These are phyloP conservation scores for Drosophila birchii DNA, from an alignment of 2,888 invertebrate species.

Conservation along the genomic window DNA sequence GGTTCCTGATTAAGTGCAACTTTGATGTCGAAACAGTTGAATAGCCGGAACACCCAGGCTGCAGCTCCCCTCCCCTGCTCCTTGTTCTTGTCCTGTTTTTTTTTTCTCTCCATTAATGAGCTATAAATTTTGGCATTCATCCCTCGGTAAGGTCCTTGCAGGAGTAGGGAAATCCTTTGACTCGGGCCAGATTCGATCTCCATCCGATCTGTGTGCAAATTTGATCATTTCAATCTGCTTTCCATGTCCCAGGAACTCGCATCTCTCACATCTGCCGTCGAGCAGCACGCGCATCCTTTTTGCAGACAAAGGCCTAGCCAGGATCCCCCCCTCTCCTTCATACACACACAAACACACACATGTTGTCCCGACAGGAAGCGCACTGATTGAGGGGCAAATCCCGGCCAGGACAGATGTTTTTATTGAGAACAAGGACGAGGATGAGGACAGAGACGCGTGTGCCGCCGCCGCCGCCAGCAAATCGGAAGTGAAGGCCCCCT, in stretches of 20 bases:
- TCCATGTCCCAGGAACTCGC: constrained; percentile 16
- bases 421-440: constrained; percentile 16
- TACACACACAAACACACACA: constrained; percentile 66
- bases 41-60: constrained; percentile 52
- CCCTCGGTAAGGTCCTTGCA: not conserved
- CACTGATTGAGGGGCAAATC: constrained; percentile 78
- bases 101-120: constrained; percentile 40
- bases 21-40: constrained; percentile 62
- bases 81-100: not conserved
- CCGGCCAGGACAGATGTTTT: constrained; percentile 74
- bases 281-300: constrained; percentile 75
- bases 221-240: constrained; percentile 50
- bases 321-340: constrained; percentile 3
- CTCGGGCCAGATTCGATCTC: constrained; percentile 42
- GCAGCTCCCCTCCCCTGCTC: constrained; percentile 10
- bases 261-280: constrained; percentile 60
- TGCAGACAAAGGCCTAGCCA: constrained; percentile 54
- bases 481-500: constrained; percentile 64
- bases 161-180: constrained; percentile 41
- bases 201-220: constrained; percentile 69
- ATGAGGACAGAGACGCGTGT: constrained; percentile 38
- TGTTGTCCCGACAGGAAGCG: constrained; percentile 74
- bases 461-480: constrained; percentile 38
- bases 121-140: constrained; percentile 32
- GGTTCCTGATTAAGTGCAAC: constrained; percentile 73